These are phyloP conservation scores for Anguilla megastoma DNA, from an alignment of 2,797 vertebrate genomes.

Conservation along the genomic window DNA sequence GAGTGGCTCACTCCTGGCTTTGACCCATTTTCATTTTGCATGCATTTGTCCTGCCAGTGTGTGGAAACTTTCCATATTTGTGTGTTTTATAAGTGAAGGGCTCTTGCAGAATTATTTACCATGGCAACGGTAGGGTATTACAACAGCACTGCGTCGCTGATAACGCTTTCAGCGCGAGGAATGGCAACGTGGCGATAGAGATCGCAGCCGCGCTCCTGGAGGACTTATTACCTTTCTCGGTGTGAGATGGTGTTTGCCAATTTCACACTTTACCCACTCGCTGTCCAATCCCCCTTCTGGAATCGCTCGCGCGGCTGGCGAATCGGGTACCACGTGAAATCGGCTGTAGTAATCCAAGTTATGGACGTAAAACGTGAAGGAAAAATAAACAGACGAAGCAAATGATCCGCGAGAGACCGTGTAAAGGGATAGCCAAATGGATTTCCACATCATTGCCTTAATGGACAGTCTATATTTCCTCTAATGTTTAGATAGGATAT, in stretches of 20 bases:
- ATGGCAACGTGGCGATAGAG: background rate
- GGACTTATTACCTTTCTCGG: slow-evolving; percentile 24
- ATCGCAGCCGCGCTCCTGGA: background rate
- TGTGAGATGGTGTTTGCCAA: slow-evolving; percentile 16
- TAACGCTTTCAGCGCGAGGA: slow-evolving; percentile 17
- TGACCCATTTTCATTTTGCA: background rate
- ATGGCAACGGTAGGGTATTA: slow-evolving; percentile 38
- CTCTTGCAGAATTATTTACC: slow-evolving; percentile 29
- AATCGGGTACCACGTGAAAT: background rate
- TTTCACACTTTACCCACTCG: slow-evolving; percentile 37
- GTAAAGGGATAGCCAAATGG: background rate
- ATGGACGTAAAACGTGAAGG: background rate
- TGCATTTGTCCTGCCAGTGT: background rate
- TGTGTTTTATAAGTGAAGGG: slow-evolving; percentile 8
- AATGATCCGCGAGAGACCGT: background rate
- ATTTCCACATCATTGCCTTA: slow-evolving; percentile 26
- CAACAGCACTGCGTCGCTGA: slow-evolving; percentile 23
- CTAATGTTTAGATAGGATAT: slow-evolving; percentile 1
- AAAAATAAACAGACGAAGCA: slow-evolving; percentile 13
- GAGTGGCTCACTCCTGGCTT: slow-evolving; percentile 11
- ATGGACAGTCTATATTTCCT: slow-evolving; percentile 18
- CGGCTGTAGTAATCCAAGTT: slow-evolving; percentile 7
- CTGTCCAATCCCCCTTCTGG: background rate
- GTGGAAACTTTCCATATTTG: background rate
- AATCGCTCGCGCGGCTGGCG: background rate